A percentile compares a stretch with the other conserved stretches of the same genome.
These are phyloP conservation scores for Caloenas nicobarica DNA, from an alignment of 2,113 vertebrate species.

Conservation along the genomic window DNA sequence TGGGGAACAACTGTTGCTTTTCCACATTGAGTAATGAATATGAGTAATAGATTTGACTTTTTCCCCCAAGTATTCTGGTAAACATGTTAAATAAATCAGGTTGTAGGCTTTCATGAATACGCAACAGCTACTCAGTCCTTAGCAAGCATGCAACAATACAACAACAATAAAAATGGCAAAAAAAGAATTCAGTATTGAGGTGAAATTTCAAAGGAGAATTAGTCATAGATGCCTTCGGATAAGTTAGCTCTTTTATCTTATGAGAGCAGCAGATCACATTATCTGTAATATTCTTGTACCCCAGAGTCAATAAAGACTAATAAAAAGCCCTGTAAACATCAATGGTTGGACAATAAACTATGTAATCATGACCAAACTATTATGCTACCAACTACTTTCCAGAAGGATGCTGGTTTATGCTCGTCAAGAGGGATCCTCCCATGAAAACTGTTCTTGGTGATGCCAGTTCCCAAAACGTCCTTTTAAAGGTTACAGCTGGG, in stretches of 20 bases:
- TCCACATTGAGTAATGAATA: slow-evolving; percentile 29
- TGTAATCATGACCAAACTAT: background rate
- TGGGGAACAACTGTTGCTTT: slow-evolving; percentile 34
- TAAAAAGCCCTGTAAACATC: background rate
- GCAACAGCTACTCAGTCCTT: background rate
- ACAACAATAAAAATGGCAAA: background rate
- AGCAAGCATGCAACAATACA: background rate
- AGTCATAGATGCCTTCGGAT: background rate
- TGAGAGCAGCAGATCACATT: background rate
- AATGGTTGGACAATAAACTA: background rate
- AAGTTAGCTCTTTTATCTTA: background rate
- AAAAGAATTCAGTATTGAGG: background rate
- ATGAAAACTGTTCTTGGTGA: slow-evolving; percentile 9
- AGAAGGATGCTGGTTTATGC: background rate
- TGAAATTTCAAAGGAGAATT: background rate
- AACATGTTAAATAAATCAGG: slow-evolving; percentile 36
- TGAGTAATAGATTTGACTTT: slow-evolving; percentile 46
- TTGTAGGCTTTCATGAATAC: slow-evolving; percentile 18
- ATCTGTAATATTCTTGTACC: background rate
- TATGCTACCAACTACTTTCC: background rate
- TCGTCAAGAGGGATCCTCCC: background rate
- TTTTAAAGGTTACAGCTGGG: background rate
- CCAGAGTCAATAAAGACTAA: background rate
- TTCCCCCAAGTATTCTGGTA: background rate
- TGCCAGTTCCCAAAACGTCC: background rate